These are phyloP conservation scores for Ptilorrhoa leucosticta DNA, from an alignment of 2,113 vertebrate species.

Conservation along the genomic window DNA sequence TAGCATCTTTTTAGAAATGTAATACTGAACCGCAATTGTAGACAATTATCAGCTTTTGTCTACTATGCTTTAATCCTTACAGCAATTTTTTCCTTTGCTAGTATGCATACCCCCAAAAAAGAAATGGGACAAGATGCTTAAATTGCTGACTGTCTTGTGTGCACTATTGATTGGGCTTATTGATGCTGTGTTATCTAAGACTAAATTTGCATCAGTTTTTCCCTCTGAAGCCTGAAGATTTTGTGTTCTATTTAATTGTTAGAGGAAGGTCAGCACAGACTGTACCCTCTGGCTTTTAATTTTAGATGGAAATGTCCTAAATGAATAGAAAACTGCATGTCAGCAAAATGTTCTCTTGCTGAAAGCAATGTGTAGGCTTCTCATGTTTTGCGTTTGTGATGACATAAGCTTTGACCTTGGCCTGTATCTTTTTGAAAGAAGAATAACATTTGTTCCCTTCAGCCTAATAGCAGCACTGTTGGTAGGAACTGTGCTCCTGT, in stretches of 20 bases:
- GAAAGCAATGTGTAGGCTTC: slow-evolving; percentile 43
- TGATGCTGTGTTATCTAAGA: slow-evolving; percentile 48
- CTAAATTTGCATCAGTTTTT: slow-evolving; percentile 27
- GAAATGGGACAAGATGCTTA: neutral
- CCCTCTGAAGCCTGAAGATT: slow-evolving; percentile 22
- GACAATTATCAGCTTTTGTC: slow-evolving; percentile 14
- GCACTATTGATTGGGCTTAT: slow-evolving; percentile 42
- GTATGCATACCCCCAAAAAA: neutral
- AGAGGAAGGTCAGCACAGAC: slow-evolving; percentile 55
- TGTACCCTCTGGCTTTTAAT: slow-evolving; percentile 49
- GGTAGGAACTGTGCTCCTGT: neutral
- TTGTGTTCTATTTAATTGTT: slow-evolving; percentile 57
- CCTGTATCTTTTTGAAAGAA: slow-evolving; percentile 12
- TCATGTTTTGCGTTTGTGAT: slow-evolving; percentile 59
- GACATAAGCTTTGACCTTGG: slow-evolving; percentile 66
- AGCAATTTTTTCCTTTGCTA: neutral
- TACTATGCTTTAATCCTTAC: slow-evolving; percentile 11
- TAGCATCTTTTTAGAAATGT: neutral
- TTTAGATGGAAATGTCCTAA: slow-evolving; percentile 37
- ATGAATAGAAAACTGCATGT: slow-evolving; percentile 46
- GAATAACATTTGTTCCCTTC: slow-evolving; percentile 17
- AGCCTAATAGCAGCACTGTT: neutral
- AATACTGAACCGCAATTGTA: slow-evolving; percentile 17
- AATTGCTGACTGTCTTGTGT: slow-evolving; percentile 29
- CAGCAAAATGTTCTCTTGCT: slow-evolving; percentile 53